Percentiles rank a stretch among this genome's conserved stretches.
These are phyloP conservation scores for Paedocypris micromegethes DNA, from an alignment of 2,797 vertebrate genomes.

Conservation along the genomic window DNA sequence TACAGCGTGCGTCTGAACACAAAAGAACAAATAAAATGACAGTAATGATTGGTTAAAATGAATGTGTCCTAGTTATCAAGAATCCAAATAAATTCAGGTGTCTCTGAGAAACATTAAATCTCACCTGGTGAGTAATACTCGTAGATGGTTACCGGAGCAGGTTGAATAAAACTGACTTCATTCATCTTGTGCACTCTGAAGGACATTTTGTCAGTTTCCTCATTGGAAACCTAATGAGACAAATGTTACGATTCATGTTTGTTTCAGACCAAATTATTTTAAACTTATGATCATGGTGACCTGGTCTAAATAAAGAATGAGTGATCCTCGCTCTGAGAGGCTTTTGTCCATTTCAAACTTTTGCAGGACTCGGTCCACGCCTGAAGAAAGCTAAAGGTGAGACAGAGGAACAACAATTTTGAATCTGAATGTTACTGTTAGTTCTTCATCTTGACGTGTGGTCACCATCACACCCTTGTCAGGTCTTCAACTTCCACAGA, in stretches of 20 bases:
- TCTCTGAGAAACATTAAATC: no score
- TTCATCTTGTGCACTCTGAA: constrained; percentile 32
- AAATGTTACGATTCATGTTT: neutral
- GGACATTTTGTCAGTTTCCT: constrained; percentile 5
- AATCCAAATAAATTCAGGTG: neutral
- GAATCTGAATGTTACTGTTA: neutral
- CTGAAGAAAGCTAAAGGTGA: constrained; percentile 58
- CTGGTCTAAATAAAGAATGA: constrained; percentile 81
- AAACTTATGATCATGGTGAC: constrained; percentile 47
- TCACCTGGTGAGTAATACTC: constrained; percentile 40
- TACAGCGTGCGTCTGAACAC: constrained; percentile 23
- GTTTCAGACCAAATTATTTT: no score
- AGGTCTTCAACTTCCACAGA: constrained; percentile 64
- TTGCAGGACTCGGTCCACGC: constrained; percentile 66
- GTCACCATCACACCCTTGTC: constrained; percentile 57
- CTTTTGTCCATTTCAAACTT: constrained; percentile 67
- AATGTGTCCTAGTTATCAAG: neutral
- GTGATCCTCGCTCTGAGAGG: constrained; percentile 71
- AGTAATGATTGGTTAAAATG: no score
- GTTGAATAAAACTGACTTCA: constrained; percentile 38
- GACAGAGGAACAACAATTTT: neutral
- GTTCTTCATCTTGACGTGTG: neutral
- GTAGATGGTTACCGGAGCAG: constrained; percentile 38
- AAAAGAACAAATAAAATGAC: no score
- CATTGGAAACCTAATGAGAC: constrained; percentile 33